Conservation (phyloP, 1,140 invertebrate species). For the Conus ventricosus region DNA sequence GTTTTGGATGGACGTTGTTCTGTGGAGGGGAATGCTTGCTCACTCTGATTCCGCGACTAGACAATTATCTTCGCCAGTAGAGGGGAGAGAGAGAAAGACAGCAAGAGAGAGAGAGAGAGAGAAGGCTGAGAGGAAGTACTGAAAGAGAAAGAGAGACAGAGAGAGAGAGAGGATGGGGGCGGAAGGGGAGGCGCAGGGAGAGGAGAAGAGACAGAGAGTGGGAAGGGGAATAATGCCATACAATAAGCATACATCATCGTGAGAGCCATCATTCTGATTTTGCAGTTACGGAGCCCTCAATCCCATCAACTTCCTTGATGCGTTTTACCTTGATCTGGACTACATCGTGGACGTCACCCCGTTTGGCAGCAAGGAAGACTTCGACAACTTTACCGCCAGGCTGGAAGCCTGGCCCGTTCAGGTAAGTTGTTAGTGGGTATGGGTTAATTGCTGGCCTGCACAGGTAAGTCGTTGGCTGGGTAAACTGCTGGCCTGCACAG, state of each 20-base stretch:
- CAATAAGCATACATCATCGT: background rate
- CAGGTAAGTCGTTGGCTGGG: too few species aligned
- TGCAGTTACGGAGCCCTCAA: conserved; percentile 56
- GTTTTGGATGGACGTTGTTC: too few species aligned
- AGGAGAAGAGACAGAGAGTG: background rate
- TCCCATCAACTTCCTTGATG: conserved; percentile 62
- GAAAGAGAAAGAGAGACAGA: too few species aligned
- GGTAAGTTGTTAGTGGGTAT: conserved; percentile 36
- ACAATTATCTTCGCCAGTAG: too few species aligned
- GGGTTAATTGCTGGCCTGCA: too few species aligned
- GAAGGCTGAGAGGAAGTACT: too few species aligned
- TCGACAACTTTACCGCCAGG: conserved; percentile 52
- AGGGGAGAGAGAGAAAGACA: too few species aligned
- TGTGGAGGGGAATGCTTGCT: too few species aligned
- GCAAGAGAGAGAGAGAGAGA: background rate
- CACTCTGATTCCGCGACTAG: too few species aligned
- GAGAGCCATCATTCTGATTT: background rate
- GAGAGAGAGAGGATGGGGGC: too few species aligned
- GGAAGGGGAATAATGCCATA: background rate
- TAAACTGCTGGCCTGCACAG: too few species aligned
- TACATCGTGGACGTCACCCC: conserved; percentile 37
- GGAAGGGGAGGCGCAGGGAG: too few species aligned
- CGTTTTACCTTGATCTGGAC: conserved; percentile 44
- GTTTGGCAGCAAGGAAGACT: conserved; percentile 56
- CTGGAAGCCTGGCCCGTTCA: conserved; percentile 49